Conservation (phyloP, 2,113 vertebrate genomes). For the Oxygymnocypris stewartii region DNA sequence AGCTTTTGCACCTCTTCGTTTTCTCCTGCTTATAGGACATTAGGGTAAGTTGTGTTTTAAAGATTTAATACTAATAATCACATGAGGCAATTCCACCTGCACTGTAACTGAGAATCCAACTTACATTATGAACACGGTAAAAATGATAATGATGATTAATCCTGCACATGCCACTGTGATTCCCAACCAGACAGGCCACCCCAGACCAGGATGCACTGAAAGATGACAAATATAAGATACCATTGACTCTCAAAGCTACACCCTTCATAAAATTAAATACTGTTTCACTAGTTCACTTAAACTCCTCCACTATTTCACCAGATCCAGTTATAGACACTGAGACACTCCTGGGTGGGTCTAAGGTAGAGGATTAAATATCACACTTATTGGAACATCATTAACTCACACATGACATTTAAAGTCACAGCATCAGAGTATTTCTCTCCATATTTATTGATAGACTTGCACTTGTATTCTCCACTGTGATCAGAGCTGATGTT, state of each 20-base stretch:
- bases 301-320: no score
- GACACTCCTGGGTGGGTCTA: no score
- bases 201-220: not conserved
- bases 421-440: no score
- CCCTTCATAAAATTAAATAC: no score
- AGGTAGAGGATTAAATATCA: no score
- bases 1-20: not conserved
- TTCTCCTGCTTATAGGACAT: not conserved
- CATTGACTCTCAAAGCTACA: not conserved
- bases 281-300: no score
- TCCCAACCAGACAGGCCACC: not conserved
- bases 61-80: not conserved
- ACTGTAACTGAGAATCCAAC: not conserved
- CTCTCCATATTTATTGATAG: no score
- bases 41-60: not conserved
- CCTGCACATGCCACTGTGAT: not conserved
- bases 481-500: no score
- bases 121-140: slow-evolving; percentile 4
- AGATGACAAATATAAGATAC: not conserved
- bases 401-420: no score
- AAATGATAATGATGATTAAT: slow-evolving; percentile 7
- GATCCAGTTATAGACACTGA: no score
- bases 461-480: no score
- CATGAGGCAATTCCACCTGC: not conserved
- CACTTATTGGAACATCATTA: no score